Conservation (phyloP, 2,113 vertebrate species). For the Isichthys henryi region DNA sequence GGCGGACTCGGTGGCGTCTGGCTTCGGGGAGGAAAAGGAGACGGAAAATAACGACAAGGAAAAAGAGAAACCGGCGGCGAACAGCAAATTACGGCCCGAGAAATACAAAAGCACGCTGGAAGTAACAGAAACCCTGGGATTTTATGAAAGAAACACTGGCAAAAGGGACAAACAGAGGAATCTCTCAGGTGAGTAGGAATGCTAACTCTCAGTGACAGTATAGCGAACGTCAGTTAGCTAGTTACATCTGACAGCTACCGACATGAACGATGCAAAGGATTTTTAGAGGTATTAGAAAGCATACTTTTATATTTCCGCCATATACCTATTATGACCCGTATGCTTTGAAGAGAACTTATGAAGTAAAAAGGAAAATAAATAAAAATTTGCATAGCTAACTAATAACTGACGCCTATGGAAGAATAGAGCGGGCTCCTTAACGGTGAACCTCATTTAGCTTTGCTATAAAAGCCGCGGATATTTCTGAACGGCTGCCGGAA, state of each 20-base stretch:
- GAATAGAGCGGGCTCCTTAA: neutral
- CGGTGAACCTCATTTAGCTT: neutral
- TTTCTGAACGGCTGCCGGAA: neutral
- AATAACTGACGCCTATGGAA: neutral
- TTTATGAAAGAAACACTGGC: slow-evolving; percentile 54
- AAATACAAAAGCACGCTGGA: slow-evolving; percentile 37
- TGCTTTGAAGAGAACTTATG: neutral
- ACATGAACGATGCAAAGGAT: neutral
- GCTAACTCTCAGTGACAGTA: neutral
- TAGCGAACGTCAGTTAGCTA: neutral
- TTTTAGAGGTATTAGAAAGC: neutral
- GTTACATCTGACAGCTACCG: neutral
- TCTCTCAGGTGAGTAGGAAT: slow-evolving; percentile 59
- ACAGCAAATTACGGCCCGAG: slow-evolving; percentile 13
- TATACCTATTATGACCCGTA: neutral
- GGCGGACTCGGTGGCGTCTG: slow-evolving; percentile 64
- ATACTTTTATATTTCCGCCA: neutral
- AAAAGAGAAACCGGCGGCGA: slow-evolving; percentile 25
- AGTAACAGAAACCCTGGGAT: slow-evolving; percentile 52
- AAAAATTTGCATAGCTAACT: neutral
- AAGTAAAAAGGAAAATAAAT: neutral
- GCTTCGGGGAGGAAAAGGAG: slow-evolving; percentile 59
- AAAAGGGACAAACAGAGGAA: slow-evolving; percentile 47
- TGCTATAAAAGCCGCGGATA: neutral
- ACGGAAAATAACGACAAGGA: slow-evolving; percentile 57